These are phyloP conservation scores for Thermophis baileyi DNA, from an alignment of 2,113 vertebrate species.

Conservation along the genomic window DNA sequence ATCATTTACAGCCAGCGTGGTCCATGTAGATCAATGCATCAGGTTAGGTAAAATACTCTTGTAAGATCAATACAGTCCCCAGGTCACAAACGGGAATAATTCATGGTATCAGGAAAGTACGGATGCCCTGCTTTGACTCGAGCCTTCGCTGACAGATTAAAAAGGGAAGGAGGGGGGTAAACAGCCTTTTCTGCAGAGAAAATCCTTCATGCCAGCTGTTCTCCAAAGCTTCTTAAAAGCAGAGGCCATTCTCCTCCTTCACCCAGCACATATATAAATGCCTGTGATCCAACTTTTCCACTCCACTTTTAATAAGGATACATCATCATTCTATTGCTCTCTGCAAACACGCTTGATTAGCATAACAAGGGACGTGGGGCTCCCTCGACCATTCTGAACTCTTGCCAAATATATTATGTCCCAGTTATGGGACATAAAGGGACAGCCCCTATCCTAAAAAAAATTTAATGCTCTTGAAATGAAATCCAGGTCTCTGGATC, in stretches of 20 bases:
- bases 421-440: not conserved
- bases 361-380: not conserved
- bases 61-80: not conserved
- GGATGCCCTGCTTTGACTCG: not conserved
- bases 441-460: not conserved
- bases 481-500: not conserved
- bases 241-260: not conserved
- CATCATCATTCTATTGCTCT: not conserved
- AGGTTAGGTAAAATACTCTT: not conserved
- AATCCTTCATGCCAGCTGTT: constrained; percentile 54
- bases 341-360: not conserved
- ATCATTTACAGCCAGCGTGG: not conserved
- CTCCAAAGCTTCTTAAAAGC: constrained; percentile 52
- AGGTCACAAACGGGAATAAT: not conserved
- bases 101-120: fast-evolving
- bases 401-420: not conserved
- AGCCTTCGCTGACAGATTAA: not conserved
- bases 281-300: not conserved
- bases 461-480: not conserved
- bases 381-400: not conserved
- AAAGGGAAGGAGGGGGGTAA: constrained; percentile 14
- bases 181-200: not conserved
- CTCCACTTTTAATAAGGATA: not conserved
- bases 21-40: not conserved
- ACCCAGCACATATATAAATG: not conserved